phyloP scores from a whole-genome alignment of 2,113 vertebrate species.

The Nyctereutes procyonoides region DNA sequence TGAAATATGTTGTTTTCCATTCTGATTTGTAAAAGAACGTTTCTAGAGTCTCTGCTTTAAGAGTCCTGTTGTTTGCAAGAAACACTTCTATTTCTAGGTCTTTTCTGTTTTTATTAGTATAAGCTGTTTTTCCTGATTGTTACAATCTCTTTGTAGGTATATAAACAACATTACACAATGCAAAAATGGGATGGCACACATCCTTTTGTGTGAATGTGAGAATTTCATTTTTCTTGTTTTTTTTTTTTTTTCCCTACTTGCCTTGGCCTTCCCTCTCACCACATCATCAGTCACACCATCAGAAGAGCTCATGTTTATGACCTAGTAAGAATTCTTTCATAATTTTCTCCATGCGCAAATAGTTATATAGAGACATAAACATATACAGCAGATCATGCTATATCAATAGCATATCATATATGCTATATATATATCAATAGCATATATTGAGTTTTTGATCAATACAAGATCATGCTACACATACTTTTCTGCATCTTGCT shows the following conservation, averaged over 20 bases:
- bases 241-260: not conserved
- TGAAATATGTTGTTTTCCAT: not conserved
- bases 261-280: not conserved
- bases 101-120: not conserved
- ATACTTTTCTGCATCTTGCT: slow-evolving; percentile 15
- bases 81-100: not conserved
- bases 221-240: not conserved
- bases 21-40: slow-evolving; percentile 8
- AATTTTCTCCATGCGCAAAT: not conserved
- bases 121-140: not conserved
- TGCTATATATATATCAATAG: not conserved
- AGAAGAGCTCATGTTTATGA: not conserved
- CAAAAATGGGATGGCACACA: not conserved
- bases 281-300: not conserved
- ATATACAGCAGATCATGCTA: not conserved
- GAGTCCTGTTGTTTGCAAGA: not conserved
- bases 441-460: not conserved
- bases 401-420: not conserved
- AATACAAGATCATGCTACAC: not conserved
- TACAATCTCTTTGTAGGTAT: not conserved
- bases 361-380: not conserved
- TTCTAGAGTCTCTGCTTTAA: not conserved
- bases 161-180: not conserved
- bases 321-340: not conserved
- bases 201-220: not conserved